Evolutionary conservation across 2,113 vertebrate genomes (phyloP).

Genomic region (Uropsilus gracilis): DNA sequence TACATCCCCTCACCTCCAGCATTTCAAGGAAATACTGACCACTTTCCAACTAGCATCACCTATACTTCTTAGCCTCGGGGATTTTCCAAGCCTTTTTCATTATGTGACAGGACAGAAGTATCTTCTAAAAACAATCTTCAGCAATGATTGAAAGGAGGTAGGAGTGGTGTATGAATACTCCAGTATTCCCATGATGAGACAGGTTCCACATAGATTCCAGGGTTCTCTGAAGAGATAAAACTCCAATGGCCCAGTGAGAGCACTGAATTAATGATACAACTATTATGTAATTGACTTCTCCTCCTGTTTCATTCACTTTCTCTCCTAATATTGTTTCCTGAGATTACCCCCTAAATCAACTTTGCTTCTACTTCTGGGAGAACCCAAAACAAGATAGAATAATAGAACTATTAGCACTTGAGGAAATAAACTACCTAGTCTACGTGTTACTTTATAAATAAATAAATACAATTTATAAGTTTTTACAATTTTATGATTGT

Average conservation of each 20-base stretch:
- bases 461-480: neutral
- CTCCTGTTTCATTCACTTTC: neutral
- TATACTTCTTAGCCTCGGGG: neutral
- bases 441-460: neutral
- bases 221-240: neutral
- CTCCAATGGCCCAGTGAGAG: neutral
- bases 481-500: too few species aligned
- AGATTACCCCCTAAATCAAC: neutral
- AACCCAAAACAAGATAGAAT: neutral
- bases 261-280: neutral
- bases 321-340: neutral
- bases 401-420: neutral
- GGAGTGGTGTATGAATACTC: neutral
- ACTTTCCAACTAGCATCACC: neutral
- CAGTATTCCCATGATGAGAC: neutral
- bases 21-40: too few species aligned
- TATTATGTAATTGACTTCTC: neutral
- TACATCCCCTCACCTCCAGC: neutral
- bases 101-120: neutral
- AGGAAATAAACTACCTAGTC: neutral
- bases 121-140: neutral
- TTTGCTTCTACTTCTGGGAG: neutral
- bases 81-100: neutral
- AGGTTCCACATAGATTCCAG: neutral
- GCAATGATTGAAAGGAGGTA: fast-evolving